Evolutionary conservation across 1,140 invertebrate genomes (phyloP), one percentile per base, ranked within the genome.

Genomic region (Drosophila biarmipes): DNA sequence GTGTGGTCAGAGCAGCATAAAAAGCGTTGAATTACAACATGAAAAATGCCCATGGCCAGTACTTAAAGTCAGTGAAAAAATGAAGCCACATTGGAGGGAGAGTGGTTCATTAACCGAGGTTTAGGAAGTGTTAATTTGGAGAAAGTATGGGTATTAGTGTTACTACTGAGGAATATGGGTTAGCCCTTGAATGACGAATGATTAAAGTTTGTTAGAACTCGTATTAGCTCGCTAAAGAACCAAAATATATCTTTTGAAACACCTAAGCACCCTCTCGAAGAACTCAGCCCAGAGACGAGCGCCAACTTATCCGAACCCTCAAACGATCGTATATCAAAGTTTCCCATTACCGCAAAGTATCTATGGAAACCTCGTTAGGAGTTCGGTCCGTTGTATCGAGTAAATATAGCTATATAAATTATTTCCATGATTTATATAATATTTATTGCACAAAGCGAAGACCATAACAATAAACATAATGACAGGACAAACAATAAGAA

Each of bases 391-490:
- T n/a, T 43, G 21, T 12, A 17, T 2, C 2, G n/a, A 62, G 66
- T 63, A 37, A 73, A 73, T 73, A 59, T 55, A 35, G 54, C 64
- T 80, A 62, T 62, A 87, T 82, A 79, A 82, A 87, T 82, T 79
- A 89, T 79, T 79, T 82, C 69, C 38, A 84, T 80, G 67, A 78
- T 68, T 66, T 79, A 89, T 89, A 89, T 77, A 69, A 63, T 74
- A 89, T 87, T 87, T 87, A 87, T 89, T 73, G 79, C 66, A 64
- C 71, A 64, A 74, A 45, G 46, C 31, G 27, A 68, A 56, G 76
- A 80, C 76, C 82, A 89, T 73, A 89, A 82, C 84, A 82, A 78
- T 81, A 73, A 78, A 71, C 63, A 73, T 85, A 77, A 85, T 80
- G 73, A 76, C 49, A 43, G 58, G 57, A 59, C 72, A 58, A 68